phyloP scores from a whole-genome alignment of 2,888 invertebrate genomes.

The Galerucella pusilla region DNA sequence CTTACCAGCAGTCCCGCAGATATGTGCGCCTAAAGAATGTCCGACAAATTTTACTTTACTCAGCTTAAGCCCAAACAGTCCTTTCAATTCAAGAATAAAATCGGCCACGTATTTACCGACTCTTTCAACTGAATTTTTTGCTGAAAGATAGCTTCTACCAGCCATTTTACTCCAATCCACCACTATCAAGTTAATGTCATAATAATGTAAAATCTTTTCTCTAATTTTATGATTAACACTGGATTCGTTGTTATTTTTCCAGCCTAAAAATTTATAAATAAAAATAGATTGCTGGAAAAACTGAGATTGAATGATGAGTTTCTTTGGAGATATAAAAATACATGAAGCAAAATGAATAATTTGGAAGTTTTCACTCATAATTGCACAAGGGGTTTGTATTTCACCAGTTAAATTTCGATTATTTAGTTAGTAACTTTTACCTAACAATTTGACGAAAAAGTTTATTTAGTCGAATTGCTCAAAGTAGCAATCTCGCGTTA shows the following conservation, averaged over 20 bases:
- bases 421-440: too few species aligned
- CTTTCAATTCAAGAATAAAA: slow-evolving; percentile 42
- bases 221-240: slow-evolving; percentile 50
- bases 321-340: too few species aligned
- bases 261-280: slow-evolving; percentile 39
- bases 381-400: too few species aligned
- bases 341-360: too few species aligned
- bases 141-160: slow-evolving; percentile 40
- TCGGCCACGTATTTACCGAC: slow-evolving; percentile 54
- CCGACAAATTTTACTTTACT: slow-evolving; percentile 42
- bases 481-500: too few species aligned
- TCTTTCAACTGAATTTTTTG: slow-evolving; percentile 47
- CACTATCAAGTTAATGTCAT: slow-evolving; percentile 58
- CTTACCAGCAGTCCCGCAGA: slow-evolving; percentile 51
- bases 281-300: neutral
- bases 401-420: too few species aligned
- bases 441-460: too few species aligned
- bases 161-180: slow-evolving; percentile 57
- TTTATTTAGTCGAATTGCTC: too few species aligned
- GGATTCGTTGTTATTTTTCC: slow-evolving; percentile 52
- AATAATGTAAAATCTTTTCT: slow-evolving; percentile 47
- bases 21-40: slow-evolving; percentile 57
- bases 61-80: slow-evolving; percentile 33
- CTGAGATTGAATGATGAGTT: neutral
- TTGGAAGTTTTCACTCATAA: too few species aligned